phyloP scores from a whole-genome alignment of 2,797 vertebrate species.

The Sebastes baramenuke region DNA sequence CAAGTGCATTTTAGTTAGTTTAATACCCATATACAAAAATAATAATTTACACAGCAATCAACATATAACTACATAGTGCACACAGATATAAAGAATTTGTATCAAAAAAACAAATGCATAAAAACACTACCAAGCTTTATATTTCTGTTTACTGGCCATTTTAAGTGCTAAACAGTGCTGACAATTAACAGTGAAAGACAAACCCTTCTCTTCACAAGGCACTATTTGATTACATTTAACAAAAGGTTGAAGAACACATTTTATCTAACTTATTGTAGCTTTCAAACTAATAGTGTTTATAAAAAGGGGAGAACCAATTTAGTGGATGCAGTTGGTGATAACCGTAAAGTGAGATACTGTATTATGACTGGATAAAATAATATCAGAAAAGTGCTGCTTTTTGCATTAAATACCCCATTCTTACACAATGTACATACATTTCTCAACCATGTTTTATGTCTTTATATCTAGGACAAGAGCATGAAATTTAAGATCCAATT shows the following conservation, averaged over 20 bases:
- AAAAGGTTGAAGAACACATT: neutral
- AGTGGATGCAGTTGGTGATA: neutral
- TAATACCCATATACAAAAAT: slow-evolving; percentile 5
- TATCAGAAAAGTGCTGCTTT: slow-evolving; percentile 5
- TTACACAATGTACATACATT: neutral
- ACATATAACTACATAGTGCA: slow-evolving; percentile 5
- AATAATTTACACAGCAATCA: slow-evolving; percentile 20
- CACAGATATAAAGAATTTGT: neutral
- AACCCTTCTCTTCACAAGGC: neutral
- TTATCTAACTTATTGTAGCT: neutral
- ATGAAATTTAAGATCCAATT: neutral
- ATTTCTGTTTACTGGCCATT: neutral
- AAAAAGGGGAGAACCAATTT: neutral
- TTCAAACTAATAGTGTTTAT: neutral
- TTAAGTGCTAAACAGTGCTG: slow-evolving; percentile 41
- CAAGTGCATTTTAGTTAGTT: neutral
- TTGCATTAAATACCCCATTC: neutral
- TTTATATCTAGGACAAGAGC: neutral
- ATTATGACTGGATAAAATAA: neutral
- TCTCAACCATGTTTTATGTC: neutral
- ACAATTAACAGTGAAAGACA: neutral
- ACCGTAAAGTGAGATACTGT: neutral
- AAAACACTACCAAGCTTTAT: neutral
- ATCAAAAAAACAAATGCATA: neutral
- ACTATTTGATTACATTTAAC: neutral